Evolutionary conservation across 2,113 vertebrate species (phyloP), one percentile per base, ranked within the genome.

Genomic region (zebrafish (Danio rerio)): DNA sequence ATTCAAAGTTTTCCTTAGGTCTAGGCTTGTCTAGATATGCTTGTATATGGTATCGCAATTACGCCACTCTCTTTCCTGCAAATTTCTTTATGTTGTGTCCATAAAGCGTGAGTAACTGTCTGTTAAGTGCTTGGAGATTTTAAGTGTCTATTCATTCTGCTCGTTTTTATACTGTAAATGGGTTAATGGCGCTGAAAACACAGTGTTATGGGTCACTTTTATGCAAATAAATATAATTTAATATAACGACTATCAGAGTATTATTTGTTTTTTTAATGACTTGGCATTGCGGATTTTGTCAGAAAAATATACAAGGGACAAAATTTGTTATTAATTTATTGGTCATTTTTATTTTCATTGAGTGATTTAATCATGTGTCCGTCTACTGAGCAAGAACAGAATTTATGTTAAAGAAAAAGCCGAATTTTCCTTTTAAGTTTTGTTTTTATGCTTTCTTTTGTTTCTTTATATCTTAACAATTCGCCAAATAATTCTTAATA

Each of bases 61-160:
- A 42, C 43, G 45, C 66, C 78, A 78, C 63, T 62, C 77, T 65
- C 15, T 79, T 79, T 68, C 40, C 47, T 81, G 50, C 82, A 84
- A 15, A 69, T 83, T 81, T 80, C 76, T 78, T 85, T 75, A 80
- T 77, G 78, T 78, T 61, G 72, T 85, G 93, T 95, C 95, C 95
- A 94, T 95, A 95, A 96, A 95, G 95, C 95, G 95, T 96, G 94
- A 95, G 94, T 95, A 96, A 95, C 94, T 95, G 95, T 88, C 71
- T 94, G 94, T 84, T 66, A 89, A 89, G 88, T 88, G 87, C 87
- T 89, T 85, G 83, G 76, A 86, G 85, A 86, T 86, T 88, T 89
- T 84, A 82, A 85, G 65, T 88, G 83, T 86, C 55, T 82, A 65
- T 72, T 84, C 78, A 78, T 84, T 74, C 63, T 82, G 82, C 84